These are phyloP conservation scores for Sussaba pulchella DNA, from an alignment of 2,888 invertebrate species.

Conservation along the genomic window DNA sequence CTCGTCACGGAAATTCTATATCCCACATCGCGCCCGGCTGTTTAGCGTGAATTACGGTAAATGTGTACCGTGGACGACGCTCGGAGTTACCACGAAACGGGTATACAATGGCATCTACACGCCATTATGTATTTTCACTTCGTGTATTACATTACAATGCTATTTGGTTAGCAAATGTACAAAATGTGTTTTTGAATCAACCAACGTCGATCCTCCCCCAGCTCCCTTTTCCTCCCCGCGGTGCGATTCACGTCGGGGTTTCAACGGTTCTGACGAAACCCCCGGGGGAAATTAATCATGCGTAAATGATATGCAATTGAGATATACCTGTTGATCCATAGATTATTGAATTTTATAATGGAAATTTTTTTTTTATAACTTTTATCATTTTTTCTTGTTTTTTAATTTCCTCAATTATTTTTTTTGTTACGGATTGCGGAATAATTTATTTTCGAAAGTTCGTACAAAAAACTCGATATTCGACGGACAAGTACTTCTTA, in stretches of 20 bases:
- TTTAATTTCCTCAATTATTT: too few relatives aligned
- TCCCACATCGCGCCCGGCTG: conserved; percentile 53
- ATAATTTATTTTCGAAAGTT: too few relatives aligned
- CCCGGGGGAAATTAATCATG: not conserved
- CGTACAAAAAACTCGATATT: not conserved
- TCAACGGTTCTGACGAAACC: not conserved
- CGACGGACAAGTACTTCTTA: not conserved
- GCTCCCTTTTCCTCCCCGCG: too few relatives aligned
- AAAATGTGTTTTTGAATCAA: conserved; percentile 2
- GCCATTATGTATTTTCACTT: not conserved
- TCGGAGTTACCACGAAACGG: not conserved
- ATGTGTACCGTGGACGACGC: conserved; percentile 54
- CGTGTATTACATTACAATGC: conserved; percentile 41
- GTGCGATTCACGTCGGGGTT: not conserved
- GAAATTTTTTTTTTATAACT: too few relatives aligned
- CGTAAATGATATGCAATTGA: conserved; percentile 14
- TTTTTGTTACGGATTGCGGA: too few relatives aligned
- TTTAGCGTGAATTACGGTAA: conserved; percentile 64
- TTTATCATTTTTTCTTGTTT: too few relatives aligned
- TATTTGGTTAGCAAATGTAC: conserved; percentile 40
- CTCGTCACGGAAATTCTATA: conserved; percentile 71
- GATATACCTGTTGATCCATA: conserved; percentile 56
- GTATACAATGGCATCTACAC: not conserved
- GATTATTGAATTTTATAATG: too few relatives aligned
- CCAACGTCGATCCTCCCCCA: too few relatives aligned